Evolutionary conservation across 2,888 invertebrate genomes (phyloP), one percentile per base, ranked within the genome.

Genomic region (Lamellibrachia satsuma): DNA sequence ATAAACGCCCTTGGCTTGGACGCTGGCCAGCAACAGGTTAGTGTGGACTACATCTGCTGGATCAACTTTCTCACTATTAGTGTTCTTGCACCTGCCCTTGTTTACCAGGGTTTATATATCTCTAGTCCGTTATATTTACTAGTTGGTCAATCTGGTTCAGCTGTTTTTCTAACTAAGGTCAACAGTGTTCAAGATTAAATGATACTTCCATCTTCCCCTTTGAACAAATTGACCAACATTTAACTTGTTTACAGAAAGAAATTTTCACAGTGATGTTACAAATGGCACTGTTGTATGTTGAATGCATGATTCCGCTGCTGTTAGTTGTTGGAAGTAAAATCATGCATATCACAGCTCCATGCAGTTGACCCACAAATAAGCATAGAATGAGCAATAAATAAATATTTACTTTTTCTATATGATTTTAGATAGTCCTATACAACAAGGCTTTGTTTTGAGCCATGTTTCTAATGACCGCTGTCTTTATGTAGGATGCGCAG

Each of bases 1-100:
- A 97, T 97, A 3, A 96, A 97, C 60, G 97, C 97, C 91, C 96
- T 97, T 8, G 97, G 97, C 7, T 95, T 97, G 92, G 97, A 97
- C 95, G 97, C 97, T 51, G 97, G 97, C 90, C 97, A 97, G 75
- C 97, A 97, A 94, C 97, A 97, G 95, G 95, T 95, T 93, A 93
- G 91, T 92, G 90, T 6, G 11, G 22, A 57, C 91, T 92, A 55
- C 52, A n/a, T 22, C 55, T 39, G 39, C 55, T 52, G 91, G 27
- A 75, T 75, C 75, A 22, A 75, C 75, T 75, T 75, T 52, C 91
- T 91, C 91, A 91, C 15, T 22, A 7, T 8, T 6, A 6, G 2
- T 91, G 3, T 75, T 75, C 75, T 75, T 75, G 75, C 15, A 75
- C 22, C 22, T 52, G 52, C 52, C 11, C 39, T 52, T 15, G 6